A percentile compares a stretch with the other conserved stretches of the same genome.
These are phyloP conservation scores for Ylistrum balloti DNA, from an alignment of 1,140 invertebrate genomes.

Conservation along the genomic window DNA sequence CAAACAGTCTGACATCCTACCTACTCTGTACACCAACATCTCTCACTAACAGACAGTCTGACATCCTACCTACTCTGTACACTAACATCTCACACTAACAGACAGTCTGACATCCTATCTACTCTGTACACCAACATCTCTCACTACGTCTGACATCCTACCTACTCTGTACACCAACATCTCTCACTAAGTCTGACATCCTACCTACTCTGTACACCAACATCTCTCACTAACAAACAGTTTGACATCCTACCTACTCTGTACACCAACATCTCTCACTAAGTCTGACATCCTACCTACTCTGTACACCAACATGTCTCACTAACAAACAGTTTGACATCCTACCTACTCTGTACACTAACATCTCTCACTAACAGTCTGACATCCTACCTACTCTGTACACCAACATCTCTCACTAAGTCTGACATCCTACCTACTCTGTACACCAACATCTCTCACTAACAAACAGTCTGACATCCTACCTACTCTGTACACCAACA, in stretches of 20 bases:
- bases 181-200: not conserved
- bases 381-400: not conserved
- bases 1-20: too few relatives aligned
- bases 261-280: not conserved
- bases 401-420: not conserved
- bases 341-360: not conserved
- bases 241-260: not conserved
- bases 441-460: not conserved
- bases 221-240: not conserved
- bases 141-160: not conserved
- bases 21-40: not conserved
- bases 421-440: not conserved
- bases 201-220: not conserved
- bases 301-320: not conserved
- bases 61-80: not conserved
- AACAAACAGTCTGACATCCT: not conserved
- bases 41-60: not conserved
- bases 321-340: not conserved
- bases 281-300: not conserved
- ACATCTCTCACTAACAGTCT: not conserved
- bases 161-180: not conserved
- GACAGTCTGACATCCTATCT: not conserved
- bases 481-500: not conserved
- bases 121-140: not conserved
- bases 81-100: not conserved